These are phyloP conservation scores for Phylloscopus trochiloides DNA, from an alignment of 2,113 vertebrate species.

Conservation along the genomic window DNA sequence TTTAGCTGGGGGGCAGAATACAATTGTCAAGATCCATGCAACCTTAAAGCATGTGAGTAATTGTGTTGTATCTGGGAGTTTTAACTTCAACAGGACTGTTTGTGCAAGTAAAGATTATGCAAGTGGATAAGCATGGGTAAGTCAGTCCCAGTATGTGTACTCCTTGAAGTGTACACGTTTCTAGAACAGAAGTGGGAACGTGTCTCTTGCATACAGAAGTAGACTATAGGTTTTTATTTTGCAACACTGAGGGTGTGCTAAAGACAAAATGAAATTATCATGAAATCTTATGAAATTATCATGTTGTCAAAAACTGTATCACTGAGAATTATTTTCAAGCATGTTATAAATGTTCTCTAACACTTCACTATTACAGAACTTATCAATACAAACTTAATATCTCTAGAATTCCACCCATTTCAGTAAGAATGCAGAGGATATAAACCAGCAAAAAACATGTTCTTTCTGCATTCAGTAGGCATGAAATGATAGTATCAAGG, in stretches of 20 bases:
- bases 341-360: neutral
- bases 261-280: neutral
- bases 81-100: neutral
- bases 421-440: neutral
- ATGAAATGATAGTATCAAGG: neutral
- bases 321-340: neutral
- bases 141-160: neutral
- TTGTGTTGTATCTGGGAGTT: conserved; percentile 22
- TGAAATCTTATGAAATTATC: neutral
- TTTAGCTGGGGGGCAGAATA: conserved; percentile 30
- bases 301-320: neutral
- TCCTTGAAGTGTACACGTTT: neutral
- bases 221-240: neutral
- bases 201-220: neutral
- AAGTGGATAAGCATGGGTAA: neutral
- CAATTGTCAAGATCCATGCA: neutral
- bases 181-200: neutral
- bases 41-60: neutral
- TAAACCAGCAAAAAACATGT: neutral
- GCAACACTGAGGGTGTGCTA: neutral
- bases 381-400: neutral
- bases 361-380: neutral
- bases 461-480: neutral
- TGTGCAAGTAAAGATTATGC: neutral
- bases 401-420: neutral